These are phyloP conservation scores for Agrilus mali DNA, from an alignment of 2,888 invertebrate species.

Conservation along the genomic window DNA sequence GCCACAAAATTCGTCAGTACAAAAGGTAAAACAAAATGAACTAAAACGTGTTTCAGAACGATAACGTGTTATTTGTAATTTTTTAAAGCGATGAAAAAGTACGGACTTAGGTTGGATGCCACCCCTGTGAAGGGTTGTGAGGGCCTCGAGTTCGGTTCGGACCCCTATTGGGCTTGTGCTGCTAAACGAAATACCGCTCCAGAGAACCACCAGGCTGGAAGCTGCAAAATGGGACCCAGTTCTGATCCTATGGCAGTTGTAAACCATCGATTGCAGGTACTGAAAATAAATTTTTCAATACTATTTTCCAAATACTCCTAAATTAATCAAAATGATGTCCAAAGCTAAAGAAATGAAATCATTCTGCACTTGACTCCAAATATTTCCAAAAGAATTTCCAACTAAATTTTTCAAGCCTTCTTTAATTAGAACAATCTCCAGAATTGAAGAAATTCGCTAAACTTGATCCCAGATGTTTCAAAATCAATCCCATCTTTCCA, in stretches of 20 bases:
- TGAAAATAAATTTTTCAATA: background rate
- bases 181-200: slow-evolving; percentile 42
- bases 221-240: slow-evolving; percentile 45
- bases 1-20: slow-evolving; percentile 57
- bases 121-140: slow-evolving; percentile 64
- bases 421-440: too few species aligned
- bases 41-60: too few species aligned
- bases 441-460: too few species aligned
- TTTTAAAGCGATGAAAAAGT: slow-evolving; percentile 35
- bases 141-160: slow-evolving; percentile 53
- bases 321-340: too few species aligned
- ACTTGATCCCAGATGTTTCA: too few species aligned
- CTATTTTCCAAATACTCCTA: too few species aligned
- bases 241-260: slow-evolving; percentile 43
- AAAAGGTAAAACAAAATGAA: slow-evolving; percentile 37
- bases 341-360: too few species aligned
- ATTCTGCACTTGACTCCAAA: too few species aligned
- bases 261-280: slow-evolving; percentile 29
- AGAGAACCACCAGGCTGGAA: slow-evolving; percentile 49
- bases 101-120: slow-evolving; percentile 59
- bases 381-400: too few species aligned
- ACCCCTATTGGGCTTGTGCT: slow-evolving; percentile 46
- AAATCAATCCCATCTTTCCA: too few species aligned
- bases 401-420: too few species aligned
- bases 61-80: background rate